These are phyloP conservation scores for Mycalesis mineus DNA, from an alignment of 2,888 invertebrate species.

Conservation along the genomic window DNA sequence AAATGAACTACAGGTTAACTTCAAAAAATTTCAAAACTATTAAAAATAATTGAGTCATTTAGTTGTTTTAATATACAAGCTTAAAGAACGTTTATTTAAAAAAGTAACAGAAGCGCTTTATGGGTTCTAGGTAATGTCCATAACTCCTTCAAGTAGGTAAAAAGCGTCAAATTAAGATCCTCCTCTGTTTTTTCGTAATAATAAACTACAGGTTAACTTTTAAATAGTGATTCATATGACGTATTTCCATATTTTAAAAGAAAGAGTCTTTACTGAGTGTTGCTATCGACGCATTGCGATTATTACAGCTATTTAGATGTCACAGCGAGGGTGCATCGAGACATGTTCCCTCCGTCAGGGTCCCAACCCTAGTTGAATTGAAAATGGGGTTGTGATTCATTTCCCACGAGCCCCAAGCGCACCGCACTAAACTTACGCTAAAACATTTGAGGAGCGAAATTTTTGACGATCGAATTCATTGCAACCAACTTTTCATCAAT, in stretches of 20 bases:
- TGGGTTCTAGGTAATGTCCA: too few relatives aligned
- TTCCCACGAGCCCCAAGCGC: slow-evolving; percentile 66
- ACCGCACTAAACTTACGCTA: slow-evolving; percentile 52
- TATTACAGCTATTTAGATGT: slow-evolving; percentile 68
- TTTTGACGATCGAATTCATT: slow-evolving; percentile 32
- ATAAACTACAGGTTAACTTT: background rate
- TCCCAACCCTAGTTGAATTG: slow-evolving; percentile 63
- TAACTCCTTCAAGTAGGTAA: too few relatives aligned
- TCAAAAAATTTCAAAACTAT: too few relatives aligned
- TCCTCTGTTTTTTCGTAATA: too few relatives aligned
- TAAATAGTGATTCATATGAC: background rate
- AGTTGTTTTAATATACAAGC: too few relatives aligned
- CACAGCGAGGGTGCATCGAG: slow-evolving; percentile 62
- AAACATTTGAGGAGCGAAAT: slow-evolving; percentile 41
- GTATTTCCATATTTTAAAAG: slow-evolving; percentile 8
- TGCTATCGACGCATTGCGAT: slow-evolving; percentile 52
- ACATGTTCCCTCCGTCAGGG: slow-evolving; percentile 51
- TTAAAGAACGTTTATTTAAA: too few relatives aligned
- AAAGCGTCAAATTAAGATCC: too few relatives aligned
- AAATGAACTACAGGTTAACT: too few relatives aligned
- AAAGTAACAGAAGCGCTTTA: too few relatives aligned
- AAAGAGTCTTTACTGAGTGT: slow-evolving; percentile 17
- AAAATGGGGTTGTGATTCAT: slow-evolving; percentile 77
- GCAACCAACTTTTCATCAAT: background rate
- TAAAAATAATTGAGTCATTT: too few relatives aligned